Evolutionary conservation across 2,113 vertebrate species (phyloP).

Genomic region (Thermophis baileyi): DNA sequence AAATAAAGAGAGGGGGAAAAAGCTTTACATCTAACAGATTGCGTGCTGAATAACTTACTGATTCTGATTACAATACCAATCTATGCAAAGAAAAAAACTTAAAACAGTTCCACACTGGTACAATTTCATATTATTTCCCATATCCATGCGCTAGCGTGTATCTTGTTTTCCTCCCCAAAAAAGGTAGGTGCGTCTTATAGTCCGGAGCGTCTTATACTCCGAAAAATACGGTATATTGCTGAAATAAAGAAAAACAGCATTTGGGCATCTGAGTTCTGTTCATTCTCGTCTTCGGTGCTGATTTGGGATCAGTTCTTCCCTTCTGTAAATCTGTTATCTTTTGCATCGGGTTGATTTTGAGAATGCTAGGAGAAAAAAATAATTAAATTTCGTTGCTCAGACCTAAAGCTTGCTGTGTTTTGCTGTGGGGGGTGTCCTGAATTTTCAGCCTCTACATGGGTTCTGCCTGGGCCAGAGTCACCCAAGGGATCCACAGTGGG

Average conservation of each 20-base stretch:
- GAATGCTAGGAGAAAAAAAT: fast-evolving
- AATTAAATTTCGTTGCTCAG: neutral
- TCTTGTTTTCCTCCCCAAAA: too few species aligned
- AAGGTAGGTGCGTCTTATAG: too few species aligned
- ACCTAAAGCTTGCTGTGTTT: neutral
- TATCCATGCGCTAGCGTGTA: too few species aligned
- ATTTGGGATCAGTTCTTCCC: neutral
- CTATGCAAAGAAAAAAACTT: too few species aligned
- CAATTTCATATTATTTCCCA: too few species aligned
- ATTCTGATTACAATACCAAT: too few species aligned
- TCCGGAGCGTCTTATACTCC: too few species aligned
- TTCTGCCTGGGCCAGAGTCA: neutral
- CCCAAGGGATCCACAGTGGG: neutral
- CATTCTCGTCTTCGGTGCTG: neutral
- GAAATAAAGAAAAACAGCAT: neutral
- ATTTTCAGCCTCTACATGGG: neutral
- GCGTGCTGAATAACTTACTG: too few species aligned
- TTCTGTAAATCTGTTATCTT: neutral
- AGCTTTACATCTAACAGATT: too few species aligned
- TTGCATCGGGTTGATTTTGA: neutral
- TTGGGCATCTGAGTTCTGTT: neutral
- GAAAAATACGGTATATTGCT: neutral
- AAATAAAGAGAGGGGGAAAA: too few species aligned
- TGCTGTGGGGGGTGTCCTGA: neutral
- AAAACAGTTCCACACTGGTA: too few species aligned